Conservation (phyloP, 2,113 vertebrate species). For the Progne subis region DNA sequence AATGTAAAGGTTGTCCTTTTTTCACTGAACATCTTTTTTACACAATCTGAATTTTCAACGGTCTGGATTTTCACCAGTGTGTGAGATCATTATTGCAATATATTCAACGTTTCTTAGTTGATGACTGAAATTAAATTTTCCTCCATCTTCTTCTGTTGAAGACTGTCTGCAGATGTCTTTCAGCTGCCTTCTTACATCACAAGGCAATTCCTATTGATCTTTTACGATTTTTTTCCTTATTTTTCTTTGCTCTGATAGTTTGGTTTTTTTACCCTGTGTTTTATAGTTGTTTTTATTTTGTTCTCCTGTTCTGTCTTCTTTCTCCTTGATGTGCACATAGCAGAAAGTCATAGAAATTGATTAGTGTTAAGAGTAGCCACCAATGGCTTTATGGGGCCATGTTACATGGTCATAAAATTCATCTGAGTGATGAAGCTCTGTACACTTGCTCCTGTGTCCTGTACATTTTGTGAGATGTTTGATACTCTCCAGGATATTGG, state of each 20-base stretch:
- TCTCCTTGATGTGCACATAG: not conserved
- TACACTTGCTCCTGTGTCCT: not conserved
- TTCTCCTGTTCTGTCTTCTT: not conserved
- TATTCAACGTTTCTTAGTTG: not conserved
- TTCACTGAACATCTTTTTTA: not conserved
- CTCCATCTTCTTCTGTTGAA: not conserved
- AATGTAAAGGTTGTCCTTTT: not conserved
- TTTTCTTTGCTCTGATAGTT: not conserved
- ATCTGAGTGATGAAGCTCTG: not conserved
- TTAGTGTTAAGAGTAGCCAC: not conserved
- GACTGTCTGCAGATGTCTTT: not conserved
- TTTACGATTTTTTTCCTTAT: not conserved
- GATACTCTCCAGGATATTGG: not conserved
- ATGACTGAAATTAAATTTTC: not conserved
- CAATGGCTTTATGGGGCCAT: not conserved
- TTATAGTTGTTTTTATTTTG: slow-evolving; percentile 15
- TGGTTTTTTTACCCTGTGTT: not conserved
- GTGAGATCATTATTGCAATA: not conserved
- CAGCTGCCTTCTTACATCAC: not conserved
- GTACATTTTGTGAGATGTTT: not conserved
- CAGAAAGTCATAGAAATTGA: not conserved
- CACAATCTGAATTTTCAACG: not conserved
- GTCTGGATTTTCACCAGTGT: not conserved
- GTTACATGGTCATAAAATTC: not conserved
- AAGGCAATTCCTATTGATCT: not conserved